phyloP scores from a whole-genome alignment of 2,888 invertebrate genomes.

The Allolobophora icterica region DNA sequence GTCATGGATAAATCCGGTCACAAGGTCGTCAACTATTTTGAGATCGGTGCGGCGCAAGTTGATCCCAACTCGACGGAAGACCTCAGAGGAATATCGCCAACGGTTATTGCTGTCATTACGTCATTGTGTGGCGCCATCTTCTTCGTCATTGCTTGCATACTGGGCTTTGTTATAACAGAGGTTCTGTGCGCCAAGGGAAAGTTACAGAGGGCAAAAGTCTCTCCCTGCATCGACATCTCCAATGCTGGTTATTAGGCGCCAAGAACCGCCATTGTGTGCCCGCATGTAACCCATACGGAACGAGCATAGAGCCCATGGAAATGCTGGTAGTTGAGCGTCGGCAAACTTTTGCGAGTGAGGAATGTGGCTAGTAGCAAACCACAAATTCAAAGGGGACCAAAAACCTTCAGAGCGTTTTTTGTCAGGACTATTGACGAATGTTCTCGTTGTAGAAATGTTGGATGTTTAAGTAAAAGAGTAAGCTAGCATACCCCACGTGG shows the following conservation, averaged over 20 bases:
- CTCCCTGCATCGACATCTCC: neutral
- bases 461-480: too few species aligned
- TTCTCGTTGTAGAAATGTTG: too few species aligned
- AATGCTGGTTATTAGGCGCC: neutral
- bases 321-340: too few species aligned
- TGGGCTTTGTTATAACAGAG: neutral
- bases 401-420: too few species aligned
- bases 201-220: neutral
- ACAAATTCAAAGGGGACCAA: too few species aligned
- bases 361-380: too few species aligned
- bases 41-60: neutral
- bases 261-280: too few species aligned
- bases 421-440: too few species aligned
- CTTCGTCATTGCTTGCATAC: neutral
- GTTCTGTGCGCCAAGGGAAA: slow-evolving; percentile 1
- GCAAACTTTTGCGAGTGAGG: too few species aligned
- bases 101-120: neutral
- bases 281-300: too few species aligned
- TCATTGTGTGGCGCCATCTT: neutral
- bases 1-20: neutral
- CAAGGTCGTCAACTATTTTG: slow-evolving; percentile 18
- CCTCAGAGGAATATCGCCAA: neutral
- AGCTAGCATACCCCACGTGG: too few species aligned
- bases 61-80: neutral
- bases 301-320: too few species aligned